Base-by-base conservation (phyloP, 2,797 vertebrate genomes). In the Sciurus carolinensis region DNA sequence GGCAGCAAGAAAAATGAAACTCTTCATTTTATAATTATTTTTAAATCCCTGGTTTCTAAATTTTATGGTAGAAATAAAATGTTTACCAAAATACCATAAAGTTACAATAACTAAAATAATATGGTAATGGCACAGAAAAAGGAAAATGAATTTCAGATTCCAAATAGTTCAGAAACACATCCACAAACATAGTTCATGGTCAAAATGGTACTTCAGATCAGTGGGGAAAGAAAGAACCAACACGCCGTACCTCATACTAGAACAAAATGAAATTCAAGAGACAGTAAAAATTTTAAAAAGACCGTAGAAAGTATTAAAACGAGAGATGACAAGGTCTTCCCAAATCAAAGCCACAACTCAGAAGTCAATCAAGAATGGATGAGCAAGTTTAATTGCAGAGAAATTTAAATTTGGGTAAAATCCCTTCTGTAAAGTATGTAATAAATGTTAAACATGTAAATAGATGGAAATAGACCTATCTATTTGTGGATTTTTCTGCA, bases 31-130 rank as follows among this genome's bases (percentile, higher is more conserved):
- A 92, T 64, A 91, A 84, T 24, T 85, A 9, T 28, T 12, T 39
- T 50, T 47, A 67, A 75, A 47, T 64, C 59, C 36, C 42, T n/a
- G 91, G 73, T 85, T 94, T 96, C 72, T 88, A 96, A 94, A 80
- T 93, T 87, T 84, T 42, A 81, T 54, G 42, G 26, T 14, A 75
- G 18, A 95, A 87, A 90, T 83, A 80, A 91, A 90, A 91, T 44
- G 20, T 62, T 47, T 44, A 81, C 71, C 8, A 81, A 95, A 88
- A 76, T 91, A 69, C 69, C n/a, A 77, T 47, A 81, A 47, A 76
- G 59, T 28, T 85, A 73, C 18, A 75, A 17, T 72, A 94, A 89
- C n/a, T 92, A 90, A 91, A 92, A 88, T 59, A 77, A 85, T 33
- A 14, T 47, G 24, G 13, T 28, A 77, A 11, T 52, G 39, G 80